Evolutionary conservation across 2,797 vertebrate species (phyloP), one percentile per base, ranked within the genome.

Genomic region (Leucoraja ocellata): DNA sequence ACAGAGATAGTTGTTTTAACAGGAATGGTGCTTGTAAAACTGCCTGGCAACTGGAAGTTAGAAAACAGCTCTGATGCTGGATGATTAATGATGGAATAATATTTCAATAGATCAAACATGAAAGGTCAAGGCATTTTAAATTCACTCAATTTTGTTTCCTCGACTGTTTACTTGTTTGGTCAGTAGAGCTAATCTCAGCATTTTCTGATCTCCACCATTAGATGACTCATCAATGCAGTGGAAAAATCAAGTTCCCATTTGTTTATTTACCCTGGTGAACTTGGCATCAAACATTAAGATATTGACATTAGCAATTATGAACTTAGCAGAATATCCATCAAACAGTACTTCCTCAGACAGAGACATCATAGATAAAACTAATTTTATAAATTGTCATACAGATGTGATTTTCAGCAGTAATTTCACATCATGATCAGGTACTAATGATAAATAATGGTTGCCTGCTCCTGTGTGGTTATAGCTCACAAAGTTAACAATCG

Each of bases 211-310:
- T 54, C 68, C 36, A 46, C 36, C 36, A 91, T 46, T 54, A 73
- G 10, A 39, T 73, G 39, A 91, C 68, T 91, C 68, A 73, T 91
- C 25, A 91, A 21, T 91, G 39, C 65, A 91, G 39, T 91, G 90
- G 32, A 91, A 91, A 91, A 86, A 76, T 54, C 39, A 10, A 54
- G 74, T 76, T 92, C 90, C 73, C 90, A 74, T 92, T 73, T 92
- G 39, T 13, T 76, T 76, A 92, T 54, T 74, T 46, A 39, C 68
- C 25, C 9, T 58, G 23, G 36, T 68, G 61, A 68, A 88, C 18
- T 28, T n/a, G 71, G 39, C 73, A 92, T 92, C 68, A 92, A 76
- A 46, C 90, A 92, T 71, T 76, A 28, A 76, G 23, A 76, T 25
- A 54, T 10, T 92, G 39, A 6, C 21, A 46, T 76, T 54, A 76